Conservation (phyloP, 2,113 vertebrate species). For the Tragelaphus buxtoni region DNA sequence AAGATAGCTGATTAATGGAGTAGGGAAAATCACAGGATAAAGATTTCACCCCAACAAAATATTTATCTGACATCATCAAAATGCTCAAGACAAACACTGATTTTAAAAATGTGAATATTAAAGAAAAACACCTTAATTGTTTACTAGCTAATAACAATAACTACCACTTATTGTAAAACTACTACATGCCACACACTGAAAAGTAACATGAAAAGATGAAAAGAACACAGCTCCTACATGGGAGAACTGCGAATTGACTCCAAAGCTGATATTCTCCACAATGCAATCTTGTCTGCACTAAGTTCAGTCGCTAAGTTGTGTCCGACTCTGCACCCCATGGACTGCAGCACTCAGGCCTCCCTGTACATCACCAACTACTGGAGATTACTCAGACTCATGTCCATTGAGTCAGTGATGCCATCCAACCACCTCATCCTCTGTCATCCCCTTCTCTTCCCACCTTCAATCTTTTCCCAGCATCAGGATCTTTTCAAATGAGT, state of each 20-base stretch:
- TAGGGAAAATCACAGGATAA: not conserved
- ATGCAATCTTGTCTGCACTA: not conserved
- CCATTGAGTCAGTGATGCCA: not conserved
- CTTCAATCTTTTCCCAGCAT: not conserved
- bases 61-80: not conserved
- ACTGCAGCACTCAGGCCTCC: not conserved
- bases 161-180: not conserved
- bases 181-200: not conserved
- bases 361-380: not conserved
- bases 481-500: not conserved
- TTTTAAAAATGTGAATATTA: not conserved
- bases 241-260: not conserved
- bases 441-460: not conserved
- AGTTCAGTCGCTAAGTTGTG: not conserved
- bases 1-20: not conserved
- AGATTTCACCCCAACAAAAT: not conserved
- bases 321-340: accelerated
- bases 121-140: not conserved
- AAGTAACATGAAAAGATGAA: not conserved
- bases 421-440: not conserved
- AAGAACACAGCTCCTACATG: not conserved
- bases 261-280: not conserved
- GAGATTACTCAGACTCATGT: not conserved
- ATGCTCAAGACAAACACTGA: not conserved
- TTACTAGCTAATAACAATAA: not conserved